Conservation (phyloP, 64 coral and sea anemone species). For the Stylophora pistillata region DNA sequence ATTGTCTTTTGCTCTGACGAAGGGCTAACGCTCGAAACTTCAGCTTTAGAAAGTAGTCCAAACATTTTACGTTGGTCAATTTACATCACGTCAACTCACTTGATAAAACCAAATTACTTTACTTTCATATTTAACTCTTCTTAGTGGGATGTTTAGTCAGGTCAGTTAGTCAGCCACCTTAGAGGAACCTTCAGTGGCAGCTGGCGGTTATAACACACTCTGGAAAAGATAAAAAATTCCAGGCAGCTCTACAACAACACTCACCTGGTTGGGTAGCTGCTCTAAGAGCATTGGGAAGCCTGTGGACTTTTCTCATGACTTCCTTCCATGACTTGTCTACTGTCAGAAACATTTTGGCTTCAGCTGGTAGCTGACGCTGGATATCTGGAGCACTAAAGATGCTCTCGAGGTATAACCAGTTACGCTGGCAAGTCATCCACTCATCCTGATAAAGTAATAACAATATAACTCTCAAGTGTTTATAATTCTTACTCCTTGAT, state of each 20-base stretch:
- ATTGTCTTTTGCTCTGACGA: too few species aligned
- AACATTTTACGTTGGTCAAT: too few species aligned
- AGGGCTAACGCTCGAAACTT: too few species aligned
- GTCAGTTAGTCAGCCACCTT: too few species aligned
- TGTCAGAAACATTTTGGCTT: conserved; percentile 99
- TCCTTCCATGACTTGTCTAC: conserved; percentile 99
- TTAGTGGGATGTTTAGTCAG: too few species aligned
- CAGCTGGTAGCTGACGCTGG: conserved; percentile 92
- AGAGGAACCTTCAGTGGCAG: too few species aligned
- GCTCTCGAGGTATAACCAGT: conserved; percentile 97
- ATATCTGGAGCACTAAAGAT: conserved; percentile 99
- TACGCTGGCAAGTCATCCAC: conserved; percentile 96
- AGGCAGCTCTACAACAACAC: background rate
- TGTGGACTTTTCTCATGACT: conserved; percentile 96
- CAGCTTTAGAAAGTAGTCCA: too few species aligned
- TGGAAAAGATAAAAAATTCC: too few species aligned
- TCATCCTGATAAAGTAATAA: conserved; percentile 71
- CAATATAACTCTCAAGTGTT: background rate
- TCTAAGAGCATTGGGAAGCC: conserved; percentile 92
- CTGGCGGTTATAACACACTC: too few species aligned
- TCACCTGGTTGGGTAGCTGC: conserved; percentile 96
- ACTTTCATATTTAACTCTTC: too few species aligned
- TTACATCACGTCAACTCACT: too few species aligned
- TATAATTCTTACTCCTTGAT: background rate
- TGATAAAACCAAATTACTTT: too few species aligned